phyloP scores from a whole-genome alignment of 35 echinoderm and acorn worm species.

The Hemicentrotus pulcherrimus region DNA sequence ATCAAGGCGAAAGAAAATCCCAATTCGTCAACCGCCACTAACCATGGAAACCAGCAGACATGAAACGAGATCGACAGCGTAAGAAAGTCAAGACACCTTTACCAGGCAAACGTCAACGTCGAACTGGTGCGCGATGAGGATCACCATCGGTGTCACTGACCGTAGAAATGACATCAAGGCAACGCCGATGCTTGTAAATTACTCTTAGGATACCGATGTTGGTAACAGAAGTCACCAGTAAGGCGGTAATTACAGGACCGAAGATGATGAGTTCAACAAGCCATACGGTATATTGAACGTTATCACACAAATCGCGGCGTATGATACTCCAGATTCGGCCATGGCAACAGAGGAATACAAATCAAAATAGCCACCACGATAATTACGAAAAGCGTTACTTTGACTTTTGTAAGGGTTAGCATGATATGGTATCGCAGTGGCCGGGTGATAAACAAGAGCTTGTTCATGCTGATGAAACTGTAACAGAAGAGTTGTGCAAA shows the following conservation, averaged over 20 bases:
- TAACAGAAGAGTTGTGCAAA: neutral
- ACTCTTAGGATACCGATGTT: conserved; percentile 5
- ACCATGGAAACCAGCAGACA: neutral
- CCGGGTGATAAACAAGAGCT: neutral
- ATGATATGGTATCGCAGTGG: neutral
- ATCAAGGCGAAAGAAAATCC: neutral
- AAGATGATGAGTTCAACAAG: neutral
- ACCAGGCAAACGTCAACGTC: neutral
- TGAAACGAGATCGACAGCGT: neutral
- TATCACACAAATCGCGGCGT: neutral
- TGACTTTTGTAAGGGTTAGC: neutral
- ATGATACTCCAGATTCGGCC: neutral
- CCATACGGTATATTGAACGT: neutral
- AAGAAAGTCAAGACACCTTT: neutral
- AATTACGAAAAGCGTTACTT: neutral
- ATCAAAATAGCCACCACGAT: neutral
- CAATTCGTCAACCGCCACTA: neutral
- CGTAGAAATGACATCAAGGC: neutral
- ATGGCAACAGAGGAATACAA: neutral
- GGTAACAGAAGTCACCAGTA: neutral
- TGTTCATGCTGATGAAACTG: neutral
- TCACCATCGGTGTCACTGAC: neutral
- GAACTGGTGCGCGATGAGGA: neutral
- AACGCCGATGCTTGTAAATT: neutral
- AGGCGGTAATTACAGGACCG: neutral